Base-by-base conservation (phyloP, 37 sponge, comb jelly and placozoan genomes). In the Halichondria panicea region DNA sequence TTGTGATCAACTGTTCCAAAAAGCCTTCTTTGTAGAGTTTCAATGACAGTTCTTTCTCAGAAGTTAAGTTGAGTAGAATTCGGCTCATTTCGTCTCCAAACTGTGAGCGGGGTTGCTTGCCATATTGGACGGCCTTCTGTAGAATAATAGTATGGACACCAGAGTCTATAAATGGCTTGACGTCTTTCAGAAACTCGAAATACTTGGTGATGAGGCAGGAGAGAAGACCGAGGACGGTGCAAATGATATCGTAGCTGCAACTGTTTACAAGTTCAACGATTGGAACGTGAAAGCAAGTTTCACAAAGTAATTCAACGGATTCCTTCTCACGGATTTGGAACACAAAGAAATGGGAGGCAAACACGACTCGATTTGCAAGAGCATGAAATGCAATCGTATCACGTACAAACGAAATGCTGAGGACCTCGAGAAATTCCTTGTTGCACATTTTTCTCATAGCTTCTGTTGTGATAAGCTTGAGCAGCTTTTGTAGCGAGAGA, bases 1-100 rank as follows among this genome's bases (percentile, higher is more conserved):
- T 45, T 40, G 60, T 71, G 4, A 79, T 31, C 27, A 91, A 60
- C 27, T 72, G n/a, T 8, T 83, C 75, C 48, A 82, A 44, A 58
- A 44, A 87, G 28, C 79, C 75, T 8, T 74, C 32, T 18, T 67
- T 43, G 42, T 62, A 68, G 4, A 91, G 75, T 27, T 78, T 50
- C 48, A 70, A 70, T 18, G 92, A 87, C 9, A 81, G 71, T 22
- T 79, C 88, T 37, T 87, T 91, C 66, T 86, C 84, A 40, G 78
- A 78, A 0, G 92, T 91, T 45, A 87, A n/a, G 44, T 62, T 91
- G 15, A 91, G 74, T 2, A 91, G 68, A 55, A 84, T 84, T 0
- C 87, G 77, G 27, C 83, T 70, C 2, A 83, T 74, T 24, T 91
- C 83, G n/a, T 87, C 91, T 15, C 78, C 77, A 42, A 85, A 76